Evolutionary conservation across 2,113 vertebrate species (phyloP).

Genomic region (Anarrhichthys ocellatus): DNA sequence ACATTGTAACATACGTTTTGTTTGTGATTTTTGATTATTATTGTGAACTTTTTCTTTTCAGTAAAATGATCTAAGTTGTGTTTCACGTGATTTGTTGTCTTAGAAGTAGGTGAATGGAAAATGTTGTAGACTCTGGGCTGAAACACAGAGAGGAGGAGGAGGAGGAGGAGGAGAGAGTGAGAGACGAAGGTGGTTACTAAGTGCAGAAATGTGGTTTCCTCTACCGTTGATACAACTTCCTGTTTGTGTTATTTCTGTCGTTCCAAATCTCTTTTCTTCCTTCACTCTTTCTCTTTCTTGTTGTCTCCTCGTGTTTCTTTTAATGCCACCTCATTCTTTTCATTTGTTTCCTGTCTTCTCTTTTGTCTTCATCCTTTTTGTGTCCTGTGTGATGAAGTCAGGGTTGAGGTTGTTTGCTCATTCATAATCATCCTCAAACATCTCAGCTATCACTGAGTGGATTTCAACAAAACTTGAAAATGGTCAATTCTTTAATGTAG

Average conservation of each 20-base stretch:
- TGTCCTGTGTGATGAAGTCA: slow-evolving; percentile 16
- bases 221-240: slow-evolving; percentile 77
- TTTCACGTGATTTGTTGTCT: slow-evolving; percentile 35
- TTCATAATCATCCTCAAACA: neutral
- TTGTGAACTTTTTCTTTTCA: slow-evolving; percentile 4
- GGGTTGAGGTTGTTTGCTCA: neutral
- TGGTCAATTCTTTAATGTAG: neutral
- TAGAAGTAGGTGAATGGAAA: slow-evolving; percentile 39
- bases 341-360: neutral
- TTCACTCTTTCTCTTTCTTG: neutral
- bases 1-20: neutral
- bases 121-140: slow-evolving; percentile 18
- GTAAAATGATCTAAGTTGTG: slow-evolving; percentile 1
- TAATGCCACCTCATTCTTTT: neutral
- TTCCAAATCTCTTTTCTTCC: neutral
- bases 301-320: neutral
- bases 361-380: neutral
- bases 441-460: neutral
- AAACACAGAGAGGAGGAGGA: slow-evolving; percentile 14
- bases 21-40: slow-evolving; percentile 6
- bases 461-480: neutral
- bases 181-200: slow-evolving; percentile 57
- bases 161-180: slow-evolving; percentile 47
- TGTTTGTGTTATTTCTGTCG: slow-evolving; percentile 82
- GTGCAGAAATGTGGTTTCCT: slow-evolving; percentile 80